Percentiles rank a stretch among this genome's conserved stretches.
Evolutionary conservation across 2,797 vertebrate genomes (phyloP).

Genomic region (Falco rusticolus): DNA sequence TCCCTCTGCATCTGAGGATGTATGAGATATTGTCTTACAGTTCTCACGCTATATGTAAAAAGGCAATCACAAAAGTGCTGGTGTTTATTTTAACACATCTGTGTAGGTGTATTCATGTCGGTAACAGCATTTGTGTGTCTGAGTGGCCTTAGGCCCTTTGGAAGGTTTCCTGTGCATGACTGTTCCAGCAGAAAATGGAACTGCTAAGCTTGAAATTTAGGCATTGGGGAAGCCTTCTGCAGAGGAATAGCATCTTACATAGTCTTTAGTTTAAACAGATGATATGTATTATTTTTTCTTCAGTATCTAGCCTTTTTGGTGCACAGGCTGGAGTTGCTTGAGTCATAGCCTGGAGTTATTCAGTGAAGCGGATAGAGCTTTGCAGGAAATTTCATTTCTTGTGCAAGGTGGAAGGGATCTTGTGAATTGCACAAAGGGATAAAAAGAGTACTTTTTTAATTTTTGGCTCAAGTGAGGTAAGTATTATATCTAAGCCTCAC

Average conservation of each 20-base stretch:
- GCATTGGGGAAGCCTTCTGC: neutral
- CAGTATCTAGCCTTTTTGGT: neutral
- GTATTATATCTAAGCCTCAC: neutral
- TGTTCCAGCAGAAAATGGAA: neutral
- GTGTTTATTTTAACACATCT: neutral
- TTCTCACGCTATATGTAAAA: neutral
- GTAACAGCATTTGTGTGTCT: neutral
- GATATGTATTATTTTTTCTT: rapidly evolving
- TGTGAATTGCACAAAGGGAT: neutral
- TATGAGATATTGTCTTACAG: neutral
- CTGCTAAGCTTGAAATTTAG: neutral
- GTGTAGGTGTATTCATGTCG: neutral
- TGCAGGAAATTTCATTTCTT: neutral
- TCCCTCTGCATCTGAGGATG: neutral
- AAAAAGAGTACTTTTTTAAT: neutral
- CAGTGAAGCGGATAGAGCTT: neutral
- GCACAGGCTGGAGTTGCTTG: neutral
- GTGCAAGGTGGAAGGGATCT: neutral
- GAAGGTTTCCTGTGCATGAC: neutral
- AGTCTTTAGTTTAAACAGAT: neutral
- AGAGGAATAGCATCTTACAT: neutral
- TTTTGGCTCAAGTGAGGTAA: neutral
- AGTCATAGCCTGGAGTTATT: neutral
- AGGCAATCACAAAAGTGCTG: neutral
- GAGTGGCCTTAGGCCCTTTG: neutral